These are phyloP conservation scores for Rhizoglyphus robini DNA, from an alignment of 1,140 invertebrate species.

Conservation along the genomic window DNA sequence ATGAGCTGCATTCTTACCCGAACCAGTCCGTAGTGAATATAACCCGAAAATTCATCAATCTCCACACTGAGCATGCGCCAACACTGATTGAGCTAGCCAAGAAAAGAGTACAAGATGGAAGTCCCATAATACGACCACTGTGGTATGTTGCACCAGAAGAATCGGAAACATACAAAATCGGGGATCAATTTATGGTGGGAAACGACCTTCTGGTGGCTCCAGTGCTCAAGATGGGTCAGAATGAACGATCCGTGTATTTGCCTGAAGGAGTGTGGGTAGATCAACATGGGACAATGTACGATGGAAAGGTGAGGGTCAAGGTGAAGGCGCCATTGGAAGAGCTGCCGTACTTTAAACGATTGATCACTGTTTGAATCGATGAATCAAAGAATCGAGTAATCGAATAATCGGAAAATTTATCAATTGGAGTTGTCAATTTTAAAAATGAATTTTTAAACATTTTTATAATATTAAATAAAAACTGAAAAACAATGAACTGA, in stretches of 20 bases:
- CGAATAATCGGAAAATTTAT: too few relatives aligned
- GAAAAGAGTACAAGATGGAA: neutral
- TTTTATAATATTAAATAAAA: too few relatives aligned
- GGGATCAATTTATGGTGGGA: conserved; percentile 55
- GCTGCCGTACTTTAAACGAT: neutral
- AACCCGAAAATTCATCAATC: neutral
- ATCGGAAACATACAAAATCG: neutral
- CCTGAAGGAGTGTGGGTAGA: conserved; percentile 37
- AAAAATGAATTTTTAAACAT: too few relatives aligned
- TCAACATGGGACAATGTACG: conserved; percentile 29
- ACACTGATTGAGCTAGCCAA: neutral
- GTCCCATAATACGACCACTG: neutral
- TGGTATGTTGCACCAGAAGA: neutral
- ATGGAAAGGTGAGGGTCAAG: neutral
- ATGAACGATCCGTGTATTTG: conserved; percentile 55
- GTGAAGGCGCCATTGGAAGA: neutral
- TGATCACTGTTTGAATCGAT: too few relatives aligned
- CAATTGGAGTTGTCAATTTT: too few relatives aligned
- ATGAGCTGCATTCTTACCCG: too few relatives aligned
- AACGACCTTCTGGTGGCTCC: conserved; percentile 72
- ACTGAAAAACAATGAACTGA: too few relatives aligned
- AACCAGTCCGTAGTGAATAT: too few relatives aligned
- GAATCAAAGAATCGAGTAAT: too few relatives aligned
- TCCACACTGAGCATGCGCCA: neutral
- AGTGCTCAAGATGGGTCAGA: conserved; percentile 50